Base-by-base conservation (phyloP, 2,888 invertebrate species). In the Hypolimnas misippus region DNA sequence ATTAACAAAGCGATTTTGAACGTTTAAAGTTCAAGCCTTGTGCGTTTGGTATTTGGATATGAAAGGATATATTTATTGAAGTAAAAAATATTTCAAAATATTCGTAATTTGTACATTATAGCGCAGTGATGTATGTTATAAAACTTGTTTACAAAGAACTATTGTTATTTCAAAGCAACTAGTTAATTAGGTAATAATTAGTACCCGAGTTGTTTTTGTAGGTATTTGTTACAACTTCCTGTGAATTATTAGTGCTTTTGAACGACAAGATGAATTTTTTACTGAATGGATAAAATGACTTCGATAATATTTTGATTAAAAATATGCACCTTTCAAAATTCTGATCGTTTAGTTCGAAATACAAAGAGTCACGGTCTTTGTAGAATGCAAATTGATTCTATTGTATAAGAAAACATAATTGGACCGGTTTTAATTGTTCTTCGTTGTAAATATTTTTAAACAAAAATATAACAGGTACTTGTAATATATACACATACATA, bases 11-110 rank as follows among this genome's bases (percentile, higher is more conserved):
- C 25, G 14, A 49, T 29, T 29, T 49, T 49, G 10, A 46, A 46
- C 44, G 29, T 16, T 49, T 49, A 49, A 49, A 49, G 29, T 49
- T 29, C 49, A 29, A 49, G 49, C 29, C 4, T 49, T 7, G n/a
- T 8, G 6, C 5, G 49, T 29, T 29, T 21, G 44, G 5, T 49
- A 49, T 49, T 49, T 49, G 17, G 16, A 42, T 4, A 42, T 42
- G 17, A 38, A 38, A n/a, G 12, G n/a, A n/a, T n/a, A n/a, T n/a
- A n/a, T n/a, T n/a, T n/a, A n/a, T n/a, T n/a, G n/a, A n/a, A n/a
- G n/a, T n/a, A n/a, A n/a, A n/a, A n/a, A 35, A 35, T 25, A 25
- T 3, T 25, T 25, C 25, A 25, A 25, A 5, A 25, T 25, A 3
- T 25, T 25, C 25, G 5, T 25, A 25, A 25, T 25, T 25, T 25